Percentiles rank a stretch among this genome's conserved stretches.
Conservation (phyloP, 2,888 invertebrate genomes). For the Taenaris catops region DNA sequence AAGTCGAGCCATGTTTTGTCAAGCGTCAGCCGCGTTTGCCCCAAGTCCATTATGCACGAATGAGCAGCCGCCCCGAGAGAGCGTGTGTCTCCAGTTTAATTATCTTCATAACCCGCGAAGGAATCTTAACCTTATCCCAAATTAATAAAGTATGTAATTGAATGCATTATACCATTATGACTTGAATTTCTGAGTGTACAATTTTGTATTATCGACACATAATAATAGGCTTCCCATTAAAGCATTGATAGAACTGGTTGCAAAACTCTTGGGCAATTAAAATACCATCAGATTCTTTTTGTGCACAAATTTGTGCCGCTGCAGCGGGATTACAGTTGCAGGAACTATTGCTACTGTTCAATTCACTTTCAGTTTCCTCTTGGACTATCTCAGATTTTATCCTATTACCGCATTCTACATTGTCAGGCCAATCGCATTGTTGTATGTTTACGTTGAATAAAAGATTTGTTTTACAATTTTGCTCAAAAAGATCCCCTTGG, state of each 20-base stretch:
- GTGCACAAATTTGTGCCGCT: too few relatives aligned
- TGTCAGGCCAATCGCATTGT: slow-evolving; percentile 30
- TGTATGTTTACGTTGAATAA: slow-evolving; percentile 26
- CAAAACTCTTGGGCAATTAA: too few relatives aligned
- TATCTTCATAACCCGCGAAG: slow-evolving; percentile 35
- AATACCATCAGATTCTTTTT: too few relatives aligned
- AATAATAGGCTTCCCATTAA: too few relatives aligned
- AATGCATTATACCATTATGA: slow-evolving; percentile 26
- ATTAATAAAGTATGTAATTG: slow-evolving; percentile 38
- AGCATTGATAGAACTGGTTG: too few relatives aligned
- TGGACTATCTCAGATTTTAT: too few relatives aligned
- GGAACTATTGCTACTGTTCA: too few relatives aligned
- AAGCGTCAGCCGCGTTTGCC: slow-evolving; percentile 63
- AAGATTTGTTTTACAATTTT: slow-evolving; percentile 25
- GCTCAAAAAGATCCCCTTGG: slow-evolving; percentile 32
- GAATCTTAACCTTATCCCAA: slow-evolving; percentile 28
- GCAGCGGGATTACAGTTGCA: too few relatives aligned
- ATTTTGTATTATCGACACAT: too few relatives aligned
- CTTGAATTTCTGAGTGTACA: slow-evolving; percentile 41
- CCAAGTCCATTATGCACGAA: slow-evolving; percentile 76
- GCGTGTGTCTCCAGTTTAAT: slow-evolving; percentile 66
- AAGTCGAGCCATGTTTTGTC: slow-evolving; percentile 74
- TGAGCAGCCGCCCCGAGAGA: slow-evolving; percentile 76
- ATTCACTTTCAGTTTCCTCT: too few relatives aligned
- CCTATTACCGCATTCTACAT: slow-evolving; percentile 29